Evolutionary conservation across 2,888 invertebrate genomes (phyloP).

Genomic region (Tethea ocularis): DNA sequence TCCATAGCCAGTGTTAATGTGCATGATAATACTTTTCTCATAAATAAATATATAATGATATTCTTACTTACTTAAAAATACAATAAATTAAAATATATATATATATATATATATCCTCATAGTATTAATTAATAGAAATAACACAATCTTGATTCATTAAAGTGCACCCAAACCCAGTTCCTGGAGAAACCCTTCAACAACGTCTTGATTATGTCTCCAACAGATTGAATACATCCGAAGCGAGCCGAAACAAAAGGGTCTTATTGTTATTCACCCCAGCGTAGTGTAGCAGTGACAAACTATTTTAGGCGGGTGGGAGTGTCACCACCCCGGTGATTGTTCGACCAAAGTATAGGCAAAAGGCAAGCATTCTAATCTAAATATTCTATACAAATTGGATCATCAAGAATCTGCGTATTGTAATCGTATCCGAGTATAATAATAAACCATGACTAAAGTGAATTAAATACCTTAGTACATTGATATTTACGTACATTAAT

Average conservation of each 20-base stretch:
- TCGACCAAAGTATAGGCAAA: conserved; percentile 1
- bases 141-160: conserved; percentile 11
- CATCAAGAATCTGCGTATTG: conserved; percentile 2
- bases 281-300: conserved; percentile 64
- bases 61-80: too few relatives aligned
- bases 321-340: conserved; percentile 49
- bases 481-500: too few relatives aligned
- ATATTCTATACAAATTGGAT: conserved; percentile 8
- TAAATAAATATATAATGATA: too few relatives aligned
- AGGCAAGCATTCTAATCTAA: conserved; percentile 6
- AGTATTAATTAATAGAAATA: not conserved
- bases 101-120: too few relatives aligned
- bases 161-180: conserved; percentile 37
- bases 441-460: conserved; percentile 10
- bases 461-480: conserved; percentile 36
- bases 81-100: too few relatives aligned
- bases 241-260: conserved; percentile 70
- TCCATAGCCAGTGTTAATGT: too few relatives aligned
- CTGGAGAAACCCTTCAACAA: conserved; percentile 47
- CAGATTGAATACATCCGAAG: conserved; percentile 76
- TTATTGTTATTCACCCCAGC: conserved; percentile 81
- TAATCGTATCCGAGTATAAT: not conserved
- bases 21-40: too few relatives aligned
- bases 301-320: conserved; percentile 61
- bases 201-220: conserved; percentile 69